Percentiles rank a stretch among this genome's conserved stretches.
Evolutionary conservation across 2,797 vertebrate species (phyloP).

Genomic region (Lates japonicus): DNA sequence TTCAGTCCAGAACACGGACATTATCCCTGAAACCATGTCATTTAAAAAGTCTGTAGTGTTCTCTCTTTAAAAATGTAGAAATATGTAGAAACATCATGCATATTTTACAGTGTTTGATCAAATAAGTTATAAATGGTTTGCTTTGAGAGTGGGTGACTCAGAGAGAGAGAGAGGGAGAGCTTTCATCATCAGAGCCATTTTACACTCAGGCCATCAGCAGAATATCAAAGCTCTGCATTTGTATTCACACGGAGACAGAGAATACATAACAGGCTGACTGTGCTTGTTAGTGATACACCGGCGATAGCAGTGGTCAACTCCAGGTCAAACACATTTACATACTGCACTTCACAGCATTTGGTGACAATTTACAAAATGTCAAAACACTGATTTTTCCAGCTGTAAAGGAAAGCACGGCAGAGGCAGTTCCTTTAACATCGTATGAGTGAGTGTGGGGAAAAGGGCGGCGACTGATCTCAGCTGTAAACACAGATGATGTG

Average conservation of each 20-base stretch:
- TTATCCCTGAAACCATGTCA: background rate
- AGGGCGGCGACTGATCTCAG: background rate
- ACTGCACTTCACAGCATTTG: slow-evolving; percentile 10
- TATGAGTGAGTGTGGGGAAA: too few species aligned
- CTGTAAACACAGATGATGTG: background rate
- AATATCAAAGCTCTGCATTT: slow-evolving; percentile 60
- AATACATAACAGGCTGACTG: slow-evolving; percentile 26
- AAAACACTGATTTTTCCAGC: background rate
- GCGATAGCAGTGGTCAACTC: slow-evolving; percentile 33
- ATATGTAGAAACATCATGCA: slow-evolving; percentile 47
- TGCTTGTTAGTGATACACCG: slow-evolving; percentile 30
- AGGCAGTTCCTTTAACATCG: background rate
- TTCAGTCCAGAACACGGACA: background rate
- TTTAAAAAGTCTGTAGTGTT: slow-evolving; percentile 6
- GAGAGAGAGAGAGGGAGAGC: slow-evolving; percentile 29
- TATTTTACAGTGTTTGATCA: slow-evolving; percentile 62
- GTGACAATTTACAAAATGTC: slow-evolving; percentile 4
- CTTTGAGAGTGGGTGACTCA: slow-evolving; percentile 51
- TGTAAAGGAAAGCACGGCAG: background rate
- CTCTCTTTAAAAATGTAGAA: slow-evolving; percentile 25
- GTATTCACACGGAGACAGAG: slow-evolving; percentile 37
- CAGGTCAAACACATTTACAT: slow-evolving; percentile 49
- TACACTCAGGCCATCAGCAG: slow-evolving; percentile 45
- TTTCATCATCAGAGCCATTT: slow-evolving; percentile 63
- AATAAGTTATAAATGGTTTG: slow-evolving; percentile 50